phyloP scores from a whole-genome alignment of 2,888 invertebrate species.

The Phoronis australis region DNA sequence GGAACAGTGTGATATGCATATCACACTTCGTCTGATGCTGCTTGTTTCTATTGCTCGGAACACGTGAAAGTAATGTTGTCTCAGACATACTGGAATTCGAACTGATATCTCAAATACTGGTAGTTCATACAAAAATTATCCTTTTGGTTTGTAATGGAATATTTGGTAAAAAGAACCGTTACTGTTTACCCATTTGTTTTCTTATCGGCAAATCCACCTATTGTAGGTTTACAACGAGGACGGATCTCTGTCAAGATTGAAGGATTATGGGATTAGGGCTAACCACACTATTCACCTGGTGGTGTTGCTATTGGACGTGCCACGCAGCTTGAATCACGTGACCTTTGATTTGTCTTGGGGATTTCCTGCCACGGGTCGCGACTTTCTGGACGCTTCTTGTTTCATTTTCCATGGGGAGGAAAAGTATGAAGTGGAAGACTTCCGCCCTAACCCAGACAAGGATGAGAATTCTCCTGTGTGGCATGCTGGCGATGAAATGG shows the following conservation, averaged over 20 bases:
- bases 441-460: background rate
- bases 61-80: too few species aligned
- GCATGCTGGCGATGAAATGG: slow-evolving; percentile 27
- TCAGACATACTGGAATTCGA: too few species aligned
- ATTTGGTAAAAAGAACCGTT: too few species aligned
- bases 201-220: too few species aligned
- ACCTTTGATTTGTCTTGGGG: slow-evolving; percentile 29
- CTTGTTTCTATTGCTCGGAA: too few species aligned
- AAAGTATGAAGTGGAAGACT: slow-evolving; percentile 12
- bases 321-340: slow-evolving; percentile 24
- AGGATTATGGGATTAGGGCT: slow-evolving; percentile 16
- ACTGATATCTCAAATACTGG: too few species aligned
- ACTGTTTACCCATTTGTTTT: too few species aligned
- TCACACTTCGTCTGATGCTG: too few species aligned
- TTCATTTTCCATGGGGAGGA: slow-evolving; percentile 14
- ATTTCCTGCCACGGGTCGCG: slow-evolving; percentile 10
- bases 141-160: too few species aligned
- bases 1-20: too few species aligned
- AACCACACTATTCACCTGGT: slow-evolving; percentile 21
- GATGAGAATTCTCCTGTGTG: slow-evolving; percentile 8
- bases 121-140: too few species aligned
- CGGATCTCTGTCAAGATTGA: slow-evolving; percentile 10
- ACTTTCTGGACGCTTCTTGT: slow-evolving; percentile 27
- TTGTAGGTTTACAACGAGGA: slow-evolving; percentile 10
- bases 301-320: slow-evolving; percentile 20